Conservation (phyloP, 2,113 vertebrate species). For the Hypocryptadius cinnamomeus region DNA sequence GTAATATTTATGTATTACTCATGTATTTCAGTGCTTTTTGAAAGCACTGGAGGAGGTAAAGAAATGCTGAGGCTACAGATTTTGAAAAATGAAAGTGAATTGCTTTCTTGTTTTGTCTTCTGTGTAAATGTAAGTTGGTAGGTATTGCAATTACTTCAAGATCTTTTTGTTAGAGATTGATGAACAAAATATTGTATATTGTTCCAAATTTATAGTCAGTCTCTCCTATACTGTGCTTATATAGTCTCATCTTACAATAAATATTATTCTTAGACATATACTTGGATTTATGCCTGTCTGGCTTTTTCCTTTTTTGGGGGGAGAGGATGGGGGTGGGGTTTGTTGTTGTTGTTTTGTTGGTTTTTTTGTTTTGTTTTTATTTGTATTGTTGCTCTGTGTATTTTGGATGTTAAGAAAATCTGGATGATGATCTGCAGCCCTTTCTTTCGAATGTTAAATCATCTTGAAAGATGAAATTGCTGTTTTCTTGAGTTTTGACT, state of each 20-base stretch:
- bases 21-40: neutral
- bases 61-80: neutral
- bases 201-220: neutral
- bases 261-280: neutral
- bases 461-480: neutral
- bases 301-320: fast-evolving
- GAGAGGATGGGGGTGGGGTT: neutral
- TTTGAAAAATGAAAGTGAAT: neutral
- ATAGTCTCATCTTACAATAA: neutral
- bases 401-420: neutral
- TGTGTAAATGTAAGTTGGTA: neutral
- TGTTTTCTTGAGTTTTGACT: neutral
- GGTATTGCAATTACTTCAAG: neutral
- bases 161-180: neutral
- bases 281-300: fast-evolving
- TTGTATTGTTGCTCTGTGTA: neutral
- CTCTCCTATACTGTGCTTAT: neutral
- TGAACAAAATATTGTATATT: neutral
- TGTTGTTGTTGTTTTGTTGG: neutral
- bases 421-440: neutral
- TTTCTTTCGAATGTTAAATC: neutral
- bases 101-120: neutral
- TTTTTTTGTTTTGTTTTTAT: neutral
- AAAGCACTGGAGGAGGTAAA: neutral
- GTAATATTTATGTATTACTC: neutral